Percentiles rank a stretch among this genome's conserved stretches.
Evolutionary conservation across 2,797 vertebrate genomes (phyloP).

Genomic region (Gymnothorax javanicus): DNA sequence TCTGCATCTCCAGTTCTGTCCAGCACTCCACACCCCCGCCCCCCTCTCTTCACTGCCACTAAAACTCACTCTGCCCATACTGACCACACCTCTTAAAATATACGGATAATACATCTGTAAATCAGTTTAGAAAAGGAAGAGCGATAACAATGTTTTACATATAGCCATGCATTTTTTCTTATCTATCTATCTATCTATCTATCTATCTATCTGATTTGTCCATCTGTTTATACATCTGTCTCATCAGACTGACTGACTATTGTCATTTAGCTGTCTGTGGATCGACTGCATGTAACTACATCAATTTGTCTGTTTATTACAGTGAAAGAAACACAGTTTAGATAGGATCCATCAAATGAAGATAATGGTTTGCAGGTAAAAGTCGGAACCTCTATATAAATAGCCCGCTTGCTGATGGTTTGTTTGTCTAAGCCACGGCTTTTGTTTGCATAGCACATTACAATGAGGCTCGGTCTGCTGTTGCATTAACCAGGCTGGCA

Average conservation of each 20-base stretch:
- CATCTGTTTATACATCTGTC: neutral
- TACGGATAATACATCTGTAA: neutral
- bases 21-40: neutral
- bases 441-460: conserved; percentile 24
- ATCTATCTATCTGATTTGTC: neutral
- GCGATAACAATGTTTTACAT: neutral
- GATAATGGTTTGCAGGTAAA: neutral
- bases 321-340: neutral
- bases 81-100: neutral
- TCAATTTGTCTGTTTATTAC: neutral
- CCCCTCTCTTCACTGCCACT: neutral
- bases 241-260: neutral
- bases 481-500: conserved; percentile 34
- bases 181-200: neutral
- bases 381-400: neutral
- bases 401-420: neutral
- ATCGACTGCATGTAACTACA: neutral
- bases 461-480: neutral
- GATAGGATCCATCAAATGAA: neutral
- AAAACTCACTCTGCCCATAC: neutral
- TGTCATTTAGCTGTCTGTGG: neutral
- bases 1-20: neutral
- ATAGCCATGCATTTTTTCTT: neutral
- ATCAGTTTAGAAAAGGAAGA: too few species aligned
- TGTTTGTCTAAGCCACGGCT: neutral